Evolutionary conservation across 2,888 invertebrate genomes (phyloP).

Genomic region (Melolontha melolontha): DNA sequence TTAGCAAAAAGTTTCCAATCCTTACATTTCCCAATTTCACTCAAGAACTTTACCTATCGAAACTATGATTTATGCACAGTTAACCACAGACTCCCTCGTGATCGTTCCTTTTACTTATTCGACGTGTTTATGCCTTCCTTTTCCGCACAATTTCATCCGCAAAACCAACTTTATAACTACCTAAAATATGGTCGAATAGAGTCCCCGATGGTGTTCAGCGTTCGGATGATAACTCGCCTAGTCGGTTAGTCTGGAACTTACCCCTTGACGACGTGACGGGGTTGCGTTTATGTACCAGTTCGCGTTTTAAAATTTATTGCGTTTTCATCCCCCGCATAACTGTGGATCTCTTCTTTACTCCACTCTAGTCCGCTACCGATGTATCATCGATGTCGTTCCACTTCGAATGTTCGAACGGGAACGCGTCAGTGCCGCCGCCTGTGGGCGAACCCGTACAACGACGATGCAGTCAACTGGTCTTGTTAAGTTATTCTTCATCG

Average conservation of each 20-base stretch:
- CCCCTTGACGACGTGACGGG: slow-evolving; percentile 10
- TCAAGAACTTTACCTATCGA: slow-evolving; percentile 22
- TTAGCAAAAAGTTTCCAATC: too few relatives aligned
- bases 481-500: slow-evolving; percentile 28
- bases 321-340: slow-evolving; percentile 23
- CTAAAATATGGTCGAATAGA: slow-evolving; percentile 64
- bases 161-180: slow-evolving; percentile 57
- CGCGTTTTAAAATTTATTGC: slow-evolving; percentile 40
- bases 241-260: slow-evolving; percentile 36
- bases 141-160: slow-evolving; percentile 62
- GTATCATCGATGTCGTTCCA: slow-evolving; percentile 32
- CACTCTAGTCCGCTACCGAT: slow-evolving; percentile 13
- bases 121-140: slow-evolving; percentile 60
- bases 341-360: background rate
- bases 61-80: slow-evolving; percentile 33
- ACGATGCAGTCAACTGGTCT: slow-evolving; percentile 8
- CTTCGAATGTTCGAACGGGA: slow-evolving; percentile 28
- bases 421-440: slow-evolving; percentile 20
- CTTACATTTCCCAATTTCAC: slow-evolving; percentile 2
- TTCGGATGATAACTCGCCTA: slow-evolving; percentile 40
- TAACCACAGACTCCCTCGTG: slow-evolving; percentile 27
- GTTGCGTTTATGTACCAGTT: slow-evolving; percentile 8
- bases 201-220: slow-evolving; percentile 23
- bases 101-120: slow-evolving; percentile 54
- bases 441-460: slow-evolving; percentile 10